Conservation (phyloP, 2,888 invertebrate species). For the Cepaea hortensis region DNA sequence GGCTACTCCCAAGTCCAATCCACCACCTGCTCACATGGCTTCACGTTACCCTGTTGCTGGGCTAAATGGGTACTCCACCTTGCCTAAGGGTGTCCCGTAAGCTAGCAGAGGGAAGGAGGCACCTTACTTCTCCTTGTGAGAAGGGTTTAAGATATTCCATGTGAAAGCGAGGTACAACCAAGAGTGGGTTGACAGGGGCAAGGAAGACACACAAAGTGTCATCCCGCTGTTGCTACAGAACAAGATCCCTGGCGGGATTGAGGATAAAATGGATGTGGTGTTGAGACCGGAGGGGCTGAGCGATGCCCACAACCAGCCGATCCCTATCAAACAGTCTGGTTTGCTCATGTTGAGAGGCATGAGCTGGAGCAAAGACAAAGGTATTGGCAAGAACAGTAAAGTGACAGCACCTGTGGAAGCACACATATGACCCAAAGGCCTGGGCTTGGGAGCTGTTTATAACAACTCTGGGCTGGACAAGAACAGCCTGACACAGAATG, state of each 20-base stretch:
- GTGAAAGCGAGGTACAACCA: slow-evolving; percentile 63
- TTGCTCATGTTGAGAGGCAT: slow-evolving; percentile 95
- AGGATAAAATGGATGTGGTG: slow-evolving; percentile 77
- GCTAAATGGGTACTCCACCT: no score
- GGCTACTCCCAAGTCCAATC: no score
- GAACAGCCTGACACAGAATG: slow-evolving; percentile 48
- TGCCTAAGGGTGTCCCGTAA: no score
- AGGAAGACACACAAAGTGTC: slow-evolving; percentile 57
- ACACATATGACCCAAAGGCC: slow-evolving; percentile 89
- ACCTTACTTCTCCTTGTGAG: no score
- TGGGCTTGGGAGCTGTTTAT: slow-evolving; percentile 91
- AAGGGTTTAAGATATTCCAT: no score
- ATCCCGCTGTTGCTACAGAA: slow-evolving; percentile 77
- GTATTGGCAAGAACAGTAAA: slow-evolving; percentile 72
- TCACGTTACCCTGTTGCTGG: no score
- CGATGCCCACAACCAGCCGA: slow-evolving; percentile 81
- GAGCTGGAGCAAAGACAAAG: slow-evolving; percentile 81
- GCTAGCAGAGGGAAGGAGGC: no score
- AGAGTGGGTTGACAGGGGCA: slow-evolving; percentile 62
- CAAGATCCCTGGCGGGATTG: slow-evolving; percentile 77
- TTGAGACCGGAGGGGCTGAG: slow-evolving; percentile 76
- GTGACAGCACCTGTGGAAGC: slow-evolving; percentile 80
- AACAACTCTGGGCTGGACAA: slow-evolving; percentile 58
- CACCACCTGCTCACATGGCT: no score
- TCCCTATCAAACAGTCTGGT: slow-evolving; percentile 88